Evolutionary conservation across 2,888 invertebrate species (phyloP).

Genomic region (Pteria penguin): DNA sequence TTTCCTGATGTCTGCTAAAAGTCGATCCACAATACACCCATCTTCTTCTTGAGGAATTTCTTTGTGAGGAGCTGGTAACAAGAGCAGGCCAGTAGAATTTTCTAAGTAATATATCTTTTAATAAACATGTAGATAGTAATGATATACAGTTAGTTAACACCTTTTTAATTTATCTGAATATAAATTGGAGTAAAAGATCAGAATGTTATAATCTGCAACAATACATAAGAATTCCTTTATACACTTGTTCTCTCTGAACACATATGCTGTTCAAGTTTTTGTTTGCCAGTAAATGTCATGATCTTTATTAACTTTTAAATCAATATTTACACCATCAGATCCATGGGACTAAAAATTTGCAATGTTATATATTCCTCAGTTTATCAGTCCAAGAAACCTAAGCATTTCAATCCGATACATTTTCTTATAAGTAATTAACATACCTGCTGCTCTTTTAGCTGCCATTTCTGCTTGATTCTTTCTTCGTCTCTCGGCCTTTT

Average conservation of each 20-base stretch:
- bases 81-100: not conserved
- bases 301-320: not conserved
- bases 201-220: too few species aligned
- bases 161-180: not conserved
- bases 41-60: slow-evolving; percentile 66
- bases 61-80: slow-evolving; percentile 52
- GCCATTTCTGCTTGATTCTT: slow-evolving; percentile 85
- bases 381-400: too few species aligned
- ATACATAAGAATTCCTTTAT: too few species aligned
- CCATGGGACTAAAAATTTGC: not conserved
- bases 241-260: too few species aligned
- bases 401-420: too few species aligned
- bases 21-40: slow-evolving; percentile 75
- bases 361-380: too few species aligned
- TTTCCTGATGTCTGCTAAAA: slow-evolving; percentile 71
- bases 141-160: not conserved
- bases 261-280: too few species aligned
- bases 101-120: not conserved
- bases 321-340: not conserved
- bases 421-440: too few species aligned
- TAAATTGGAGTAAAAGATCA: not conserved
- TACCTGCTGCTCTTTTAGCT: slow-evolving; percentile 37
- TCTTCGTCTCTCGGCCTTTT: slow-evolving; percentile 90
- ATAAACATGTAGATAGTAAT: not conserved
- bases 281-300: too few species aligned